Conservation (phyloP, 2,888 invertebrate species). For the Tetragonisca angustula region DNA sequence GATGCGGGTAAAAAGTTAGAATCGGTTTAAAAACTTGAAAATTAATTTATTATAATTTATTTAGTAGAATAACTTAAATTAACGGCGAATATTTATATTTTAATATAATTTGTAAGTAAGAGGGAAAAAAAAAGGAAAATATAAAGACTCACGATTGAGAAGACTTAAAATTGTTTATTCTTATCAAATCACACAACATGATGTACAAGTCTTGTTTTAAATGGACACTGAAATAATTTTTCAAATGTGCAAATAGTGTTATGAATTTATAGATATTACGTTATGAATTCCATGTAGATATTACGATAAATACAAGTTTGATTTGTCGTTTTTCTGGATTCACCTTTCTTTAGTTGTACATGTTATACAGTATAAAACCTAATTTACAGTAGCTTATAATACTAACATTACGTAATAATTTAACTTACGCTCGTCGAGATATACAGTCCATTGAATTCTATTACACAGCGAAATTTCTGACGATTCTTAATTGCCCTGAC, state of each 20-base stretch:
- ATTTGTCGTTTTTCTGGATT: conserved; percentile 58
- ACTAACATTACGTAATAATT: conserved; percentile 59
- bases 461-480: conserved; percentile 9
- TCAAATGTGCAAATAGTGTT: conserved; percentile 55
- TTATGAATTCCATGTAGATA: conserved; percentile 60
- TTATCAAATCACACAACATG: conserved; percentile 76
- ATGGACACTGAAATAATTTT: conserved; percentile 56
- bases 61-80: not conserved
- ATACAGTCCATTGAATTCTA: conserved; percentile 37
- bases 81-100: not conserved
- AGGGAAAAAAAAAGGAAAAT: not conserved
- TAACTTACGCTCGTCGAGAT: conserved; percentile 49
- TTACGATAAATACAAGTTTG: conserved; percentile 64
- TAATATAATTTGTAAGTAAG: not conserved
- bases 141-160: conserved; percentile 8
- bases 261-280: no score
- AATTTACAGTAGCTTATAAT: conserved; percentile 68
- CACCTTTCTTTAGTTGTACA: conserved; percentile 57
- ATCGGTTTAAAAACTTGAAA: not conserved
- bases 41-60: not conserved
- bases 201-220: conserved; percentile 72
- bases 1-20: not conserved
- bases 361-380: conserved; percentile 74
- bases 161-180: conserved; percentile 73
- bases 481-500: conserved; percentile 10